Conservation (phyloP, 1,140 invertebrate genomes). For the Paraescarpia echinospica region DNA sequence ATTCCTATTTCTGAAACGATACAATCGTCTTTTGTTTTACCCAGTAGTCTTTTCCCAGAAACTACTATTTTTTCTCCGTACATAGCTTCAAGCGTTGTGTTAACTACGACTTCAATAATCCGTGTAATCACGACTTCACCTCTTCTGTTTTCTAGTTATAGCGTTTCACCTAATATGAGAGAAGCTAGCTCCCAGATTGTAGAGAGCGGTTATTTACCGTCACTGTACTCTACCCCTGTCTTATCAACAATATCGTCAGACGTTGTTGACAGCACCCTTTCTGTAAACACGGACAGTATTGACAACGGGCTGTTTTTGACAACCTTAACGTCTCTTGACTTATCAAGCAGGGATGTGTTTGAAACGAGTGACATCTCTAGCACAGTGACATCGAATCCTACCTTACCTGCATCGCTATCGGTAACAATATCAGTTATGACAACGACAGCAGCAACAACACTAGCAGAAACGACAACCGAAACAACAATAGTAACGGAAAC, state of each 20-base stretch:
- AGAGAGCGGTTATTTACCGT: neutral
- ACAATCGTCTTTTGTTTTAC: neutral
- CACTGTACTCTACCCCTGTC: neutral
- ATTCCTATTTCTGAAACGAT: neutral
- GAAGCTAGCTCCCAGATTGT: neutral
- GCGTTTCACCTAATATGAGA: neutral
- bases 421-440: neutral
- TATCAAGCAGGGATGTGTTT: neutral
- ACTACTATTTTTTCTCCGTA: neutral
- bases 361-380: neutral
- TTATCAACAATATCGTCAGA: neutral
- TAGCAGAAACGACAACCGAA: neutral
- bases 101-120: too few relatives aligned
- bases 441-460: neutral
- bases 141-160: too few relatives aligned
- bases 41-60: neutral
- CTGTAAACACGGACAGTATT: neutral
- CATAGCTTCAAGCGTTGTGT: too few relatives aligned
- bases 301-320: neutral
- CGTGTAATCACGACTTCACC: too few relatives aligned
- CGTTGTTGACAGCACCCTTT: neutral
- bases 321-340: neutral
- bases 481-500: neutral
- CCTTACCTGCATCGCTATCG: neutral
- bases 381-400: neutral